These are phyloP conservation scores for Alethe diademata DNA, from an alignment of 2,113 vertebrate species.

Conservation along the genomic window DNA sequence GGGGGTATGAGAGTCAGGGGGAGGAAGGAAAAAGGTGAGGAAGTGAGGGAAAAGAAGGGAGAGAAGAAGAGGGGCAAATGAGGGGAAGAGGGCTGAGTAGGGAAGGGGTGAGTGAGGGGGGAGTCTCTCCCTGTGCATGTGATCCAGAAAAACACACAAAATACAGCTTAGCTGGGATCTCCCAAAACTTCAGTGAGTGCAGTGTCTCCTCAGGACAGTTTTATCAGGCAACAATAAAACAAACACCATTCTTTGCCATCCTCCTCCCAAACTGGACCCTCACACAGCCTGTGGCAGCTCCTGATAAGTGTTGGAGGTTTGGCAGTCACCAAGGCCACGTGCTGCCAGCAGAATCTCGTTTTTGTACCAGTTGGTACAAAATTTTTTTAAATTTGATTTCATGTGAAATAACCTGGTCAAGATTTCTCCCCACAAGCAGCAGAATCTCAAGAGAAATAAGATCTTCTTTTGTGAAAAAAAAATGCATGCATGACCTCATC, in stretches of 20 bases:
- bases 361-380: background rate
- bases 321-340: background rate
- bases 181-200: rapidly evolving
- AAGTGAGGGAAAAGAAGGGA: background rate
- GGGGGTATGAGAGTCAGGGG: too few species aligned
- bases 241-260: background rate
- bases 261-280: background rate
- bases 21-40: background rate
- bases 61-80: too few species aligned
- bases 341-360: background rate
- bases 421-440: background rate
- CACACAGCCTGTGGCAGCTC: background rate
- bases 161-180: too few species aligned
- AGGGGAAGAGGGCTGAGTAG: background rate
- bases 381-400: background rate
- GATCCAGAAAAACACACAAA: background rate
- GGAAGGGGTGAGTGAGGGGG: too few species aligned
- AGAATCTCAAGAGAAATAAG: background rate
- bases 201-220: rapidly evolving
- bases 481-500: background rate
- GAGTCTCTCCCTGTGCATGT: background rate
- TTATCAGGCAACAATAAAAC: background rate
- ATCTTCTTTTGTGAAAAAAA: background rate
- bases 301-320: background rate
- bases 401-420: background rate